Evolutionary conservation across 1,140 invertebrate species (phyloP).

Genomic region (Trichonephila clavata): DNA sequence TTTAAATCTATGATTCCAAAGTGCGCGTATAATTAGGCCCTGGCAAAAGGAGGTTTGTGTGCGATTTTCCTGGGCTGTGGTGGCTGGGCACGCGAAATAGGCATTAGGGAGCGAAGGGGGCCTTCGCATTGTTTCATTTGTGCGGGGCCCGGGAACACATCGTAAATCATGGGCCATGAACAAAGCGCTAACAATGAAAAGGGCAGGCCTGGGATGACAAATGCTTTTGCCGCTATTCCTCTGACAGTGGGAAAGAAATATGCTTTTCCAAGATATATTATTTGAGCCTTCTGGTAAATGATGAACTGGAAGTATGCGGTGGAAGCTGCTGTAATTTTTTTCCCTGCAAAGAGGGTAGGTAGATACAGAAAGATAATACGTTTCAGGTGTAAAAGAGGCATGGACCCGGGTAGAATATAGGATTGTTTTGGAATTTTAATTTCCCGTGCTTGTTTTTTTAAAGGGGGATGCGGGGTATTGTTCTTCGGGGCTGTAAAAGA

Average conservation of each 20-base stretch:
- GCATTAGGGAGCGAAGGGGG: conserved; percentile 69
- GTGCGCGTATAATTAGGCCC: conserved; percentile 76
- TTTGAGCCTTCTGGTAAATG: conserved; percentile 71
- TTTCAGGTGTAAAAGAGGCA: conserved; percentile 49
- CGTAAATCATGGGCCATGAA: conserved; percentile 69
- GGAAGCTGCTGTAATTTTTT: conserved; percentile 42
- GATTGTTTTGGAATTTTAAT: conserved; percentile 26
- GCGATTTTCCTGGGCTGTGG: conserved; percentile 51
- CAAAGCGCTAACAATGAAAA: conserved; percentile 75
- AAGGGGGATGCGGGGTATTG: background rate
- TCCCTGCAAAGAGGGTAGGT: background rate
- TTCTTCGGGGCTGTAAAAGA: background rate
- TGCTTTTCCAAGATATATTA: conserved; percentile 75
- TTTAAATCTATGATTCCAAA: conserved; percentile 77
- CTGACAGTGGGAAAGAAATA: conserved; percentile 75
- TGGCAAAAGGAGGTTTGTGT: conserved; percentile 37
- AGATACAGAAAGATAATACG: conserved; percentile 46
- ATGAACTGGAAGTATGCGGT: conserved; percentile 73
- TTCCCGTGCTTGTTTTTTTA: background rate
- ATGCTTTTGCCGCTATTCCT: conserved; percentile 69
- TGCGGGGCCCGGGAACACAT: conserved; percentile 60
- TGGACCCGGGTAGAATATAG: background rate
- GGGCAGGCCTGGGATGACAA: conserved; percentile 65
- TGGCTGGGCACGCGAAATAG: conserved; percentile 67
- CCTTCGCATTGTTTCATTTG: conserved; percentile 74